phyloP scores from a whole-genome alignment of 2,113 vertebrate genomes.

The Macheiramphus alcinus region DNA sequence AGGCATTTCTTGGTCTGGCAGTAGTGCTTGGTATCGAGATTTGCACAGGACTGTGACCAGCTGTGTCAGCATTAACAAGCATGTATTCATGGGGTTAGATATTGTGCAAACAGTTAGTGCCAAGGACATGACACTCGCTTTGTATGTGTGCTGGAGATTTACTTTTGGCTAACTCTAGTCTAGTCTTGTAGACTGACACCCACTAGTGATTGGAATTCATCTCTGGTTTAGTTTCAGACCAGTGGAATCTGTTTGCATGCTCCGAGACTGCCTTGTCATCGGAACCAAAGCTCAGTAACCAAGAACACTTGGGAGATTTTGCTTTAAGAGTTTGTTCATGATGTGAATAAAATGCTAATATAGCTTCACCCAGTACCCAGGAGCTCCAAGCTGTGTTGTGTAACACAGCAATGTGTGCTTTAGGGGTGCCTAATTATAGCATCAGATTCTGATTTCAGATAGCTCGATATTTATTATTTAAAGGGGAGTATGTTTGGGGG shows the following conservation, averaged over 20 bases:
- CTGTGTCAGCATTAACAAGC: neutral
- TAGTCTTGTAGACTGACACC: neutral
- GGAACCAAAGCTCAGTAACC: neutral
- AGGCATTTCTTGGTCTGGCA: neutral
- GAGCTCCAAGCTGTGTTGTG: neutral
- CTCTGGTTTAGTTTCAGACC: neutral
- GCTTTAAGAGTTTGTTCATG: neutral
- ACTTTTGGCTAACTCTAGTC: neutral
- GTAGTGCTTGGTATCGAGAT: neutral
- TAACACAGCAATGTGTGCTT: neutral
- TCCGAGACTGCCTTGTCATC: neutral
- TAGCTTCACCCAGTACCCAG: neutral
- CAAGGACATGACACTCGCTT: neutral
- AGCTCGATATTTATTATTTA: neutral
- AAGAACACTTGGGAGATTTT: neutral
- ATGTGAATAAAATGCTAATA: neutral
- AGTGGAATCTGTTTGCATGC: neutral
- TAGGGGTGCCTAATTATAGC: neutral
- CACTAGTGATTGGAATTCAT: neutral
- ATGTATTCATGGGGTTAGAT: neutral
- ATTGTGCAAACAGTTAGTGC: neutral
- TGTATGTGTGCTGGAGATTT: neutral
- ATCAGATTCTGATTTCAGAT: neutral
- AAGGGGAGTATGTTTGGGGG: neutral
- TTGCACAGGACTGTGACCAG: neutral